Evolutionary conservation across 2,797 vertebrate species (phyloP).

Genomic region (Alcedo quadribrachys): DNA sequence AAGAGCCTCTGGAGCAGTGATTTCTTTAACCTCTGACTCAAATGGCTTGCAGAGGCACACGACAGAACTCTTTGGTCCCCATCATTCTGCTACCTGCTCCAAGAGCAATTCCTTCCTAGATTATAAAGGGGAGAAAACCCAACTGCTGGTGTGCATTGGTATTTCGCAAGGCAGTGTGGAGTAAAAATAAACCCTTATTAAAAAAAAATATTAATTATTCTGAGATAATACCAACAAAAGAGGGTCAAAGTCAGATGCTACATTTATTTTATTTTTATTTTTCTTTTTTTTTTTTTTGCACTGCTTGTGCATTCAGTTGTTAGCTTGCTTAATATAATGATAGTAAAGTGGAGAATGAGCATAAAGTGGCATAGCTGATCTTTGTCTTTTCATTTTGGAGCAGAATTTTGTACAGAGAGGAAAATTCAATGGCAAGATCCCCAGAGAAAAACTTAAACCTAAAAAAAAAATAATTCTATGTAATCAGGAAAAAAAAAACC

Average conservation of each 20-base stretch:
- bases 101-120: conserved; percentile 50
- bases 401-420: background rate
- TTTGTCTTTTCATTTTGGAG: background rate
- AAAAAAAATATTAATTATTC: background rate
- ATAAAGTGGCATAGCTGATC: background rate
- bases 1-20: conserved; percentile 70
- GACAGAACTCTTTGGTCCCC: conserved; percentile 51
- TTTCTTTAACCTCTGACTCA: conserved; percentile 79
- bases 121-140: conserved; percentile 2
- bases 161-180: background rate
- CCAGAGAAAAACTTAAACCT: no score
- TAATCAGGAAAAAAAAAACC: fast-evolving
- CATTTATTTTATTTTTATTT: background rate
- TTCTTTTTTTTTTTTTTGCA: background rate
- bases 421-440: background rate
- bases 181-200: background rate
- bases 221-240: background rate
- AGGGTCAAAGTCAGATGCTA: background rate
- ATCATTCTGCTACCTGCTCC: conserved; percentile 56
- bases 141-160: background rate
- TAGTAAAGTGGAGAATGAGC: background rate
- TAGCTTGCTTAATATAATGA: background rate
- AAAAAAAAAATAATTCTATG: background rate
- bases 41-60: conserved; percentile 58
- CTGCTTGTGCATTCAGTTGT: background rate